phyloP scores from a whole-genome alignment of 2,113 vertebrate species.

The Podarcis muralis region DNA sequence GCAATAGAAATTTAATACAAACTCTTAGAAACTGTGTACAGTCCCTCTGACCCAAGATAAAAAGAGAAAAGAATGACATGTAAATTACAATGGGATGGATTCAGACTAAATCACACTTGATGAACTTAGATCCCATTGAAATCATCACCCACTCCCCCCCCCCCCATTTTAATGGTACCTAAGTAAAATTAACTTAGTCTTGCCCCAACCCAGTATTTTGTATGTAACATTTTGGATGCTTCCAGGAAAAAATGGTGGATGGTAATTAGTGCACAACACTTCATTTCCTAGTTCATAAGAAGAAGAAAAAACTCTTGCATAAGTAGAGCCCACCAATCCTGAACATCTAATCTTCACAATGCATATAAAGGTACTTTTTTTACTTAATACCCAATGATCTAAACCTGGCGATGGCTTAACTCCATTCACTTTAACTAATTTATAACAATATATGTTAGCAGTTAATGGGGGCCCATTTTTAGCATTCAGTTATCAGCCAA shows the following conservation, averaged over 20 bases:
- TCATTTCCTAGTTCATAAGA: not conserved
- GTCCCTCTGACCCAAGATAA: slow-evolving; percentile 13
- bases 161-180: no score
- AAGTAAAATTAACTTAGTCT: not conserved
- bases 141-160: not conserved
- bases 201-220: not conserved
- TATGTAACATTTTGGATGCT: not conserved
- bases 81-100: not conserved
- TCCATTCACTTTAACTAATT: slow-evolving; percentile 16
- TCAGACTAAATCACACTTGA: not conserved
- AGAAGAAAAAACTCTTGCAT: accelerated
- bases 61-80: not conserved
- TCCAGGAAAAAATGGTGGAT: slow-evolving; percentile 15
- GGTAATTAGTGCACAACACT: not conserved
- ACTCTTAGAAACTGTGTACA: slow-evolving; percentile 8
- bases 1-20: slow-evolving; percentile 7
- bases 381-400: slow-evolving; percentile 36
- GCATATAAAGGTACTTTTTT: slow-evolving; percentile 25
- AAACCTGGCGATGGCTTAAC: slow-evolving; percentile 13
- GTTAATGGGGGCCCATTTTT: slow-evolving; percentile 4
- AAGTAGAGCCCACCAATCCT: not conserved
- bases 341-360: not conserved
- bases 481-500: not conserved
- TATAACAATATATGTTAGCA: not conserved
- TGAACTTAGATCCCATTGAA: not conserved